Conservation (phyloP, 2,888 invertebrate genomes). For the Octodonta nipae region DNA sequence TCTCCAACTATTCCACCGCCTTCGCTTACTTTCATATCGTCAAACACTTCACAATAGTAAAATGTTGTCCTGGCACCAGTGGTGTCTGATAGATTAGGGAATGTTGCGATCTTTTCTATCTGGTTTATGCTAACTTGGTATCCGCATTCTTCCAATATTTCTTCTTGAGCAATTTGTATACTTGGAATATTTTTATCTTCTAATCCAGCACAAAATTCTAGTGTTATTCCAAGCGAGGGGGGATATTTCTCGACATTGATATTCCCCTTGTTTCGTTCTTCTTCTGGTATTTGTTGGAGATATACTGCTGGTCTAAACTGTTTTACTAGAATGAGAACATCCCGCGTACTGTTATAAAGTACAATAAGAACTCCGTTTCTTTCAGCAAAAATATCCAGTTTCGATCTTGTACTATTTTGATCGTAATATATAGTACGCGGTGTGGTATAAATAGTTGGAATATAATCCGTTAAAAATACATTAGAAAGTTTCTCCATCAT, state of each 20-base stretch:
- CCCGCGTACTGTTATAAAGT: slow-evolving; percentile 60
- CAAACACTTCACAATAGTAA: slow-evolving; percentile 78
- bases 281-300: slow-evolving; percentile 45
- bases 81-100: slow-evolving; percentile 62
- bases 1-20: slow-evolving; percentile 78
- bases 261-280: slow-evolving; percentile 31
- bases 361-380: slow-evolving; percentile 76
- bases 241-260: slow-evolving; percentile 53
- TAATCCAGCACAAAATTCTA: slow-evolving; percentile 89
- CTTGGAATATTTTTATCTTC: slow-evolving; percentile 64
- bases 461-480: slow-evolving; percentile 27
- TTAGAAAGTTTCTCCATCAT: slow-evolving; percentile 27
- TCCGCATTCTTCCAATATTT: slow-evolving; percentile 84
- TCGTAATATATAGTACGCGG: slow-evolving; percentile 56
- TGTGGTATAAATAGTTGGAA: slow-evolving; percentile 46
- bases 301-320: slow-evolving; percentile 86
- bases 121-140: slow-evolving; percentile 57
- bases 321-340: slow-evolving; percentile 67
- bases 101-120: slow-evolving; percentile 51
- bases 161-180: slow-evolving; percentile 67
- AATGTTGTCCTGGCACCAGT: slow-evolving; percentile 63
- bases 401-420: slow-evolving; percentile 57
- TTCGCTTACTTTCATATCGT: slow-evolving; percentile 53
- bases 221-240: slow-evolving; percentile 56
- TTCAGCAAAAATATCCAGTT: slow-evolving; percentile 65